phyloP scores from a whole-genome alignment of 2,113 vertebrate genomes.

The Rhea americana region DNA sequence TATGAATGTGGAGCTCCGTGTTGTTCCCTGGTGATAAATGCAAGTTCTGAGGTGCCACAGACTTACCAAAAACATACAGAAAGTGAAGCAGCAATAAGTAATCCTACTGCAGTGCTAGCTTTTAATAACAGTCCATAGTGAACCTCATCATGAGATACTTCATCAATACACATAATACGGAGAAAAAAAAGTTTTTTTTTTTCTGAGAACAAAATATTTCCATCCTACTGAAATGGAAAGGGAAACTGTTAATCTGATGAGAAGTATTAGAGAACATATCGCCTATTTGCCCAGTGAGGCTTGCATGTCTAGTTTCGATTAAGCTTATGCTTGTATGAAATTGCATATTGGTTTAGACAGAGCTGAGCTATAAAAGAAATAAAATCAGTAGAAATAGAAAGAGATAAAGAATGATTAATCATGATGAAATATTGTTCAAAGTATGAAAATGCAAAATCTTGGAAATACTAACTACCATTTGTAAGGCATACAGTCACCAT shows the following conservation, averaged over 20 bases:
- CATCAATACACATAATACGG: not conserved
- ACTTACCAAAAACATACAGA: not conserved
- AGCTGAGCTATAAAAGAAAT: not conserved
- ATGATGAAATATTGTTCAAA: not conserved
- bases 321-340: not conserved
- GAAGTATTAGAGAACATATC: not conserved
- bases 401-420: not conserved
- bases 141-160: not conserved
- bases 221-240: not conserved
- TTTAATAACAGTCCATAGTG: conserved; percentile 29
- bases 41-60: not conserved
- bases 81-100: not conserved
- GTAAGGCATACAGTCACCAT: not conserved
- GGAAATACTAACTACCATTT: not conserved
- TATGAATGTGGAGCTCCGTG: not conserved
- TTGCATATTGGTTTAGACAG: conserved; percentile 1
- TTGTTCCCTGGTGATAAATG: not conserved
- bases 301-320: not conserved
- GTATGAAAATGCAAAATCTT: not conserved
- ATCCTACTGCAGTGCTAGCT: conserved; percentile 12
- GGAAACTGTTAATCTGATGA: not conserved
- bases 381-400: not conserved
- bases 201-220: not conserved
- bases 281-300: not conserved
- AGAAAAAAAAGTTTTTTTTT: not conserved